phyloP scores from a whole-genome alignment of 1,140 invertebrate genomes.

The Eriosoma lanigerum region DNA sequence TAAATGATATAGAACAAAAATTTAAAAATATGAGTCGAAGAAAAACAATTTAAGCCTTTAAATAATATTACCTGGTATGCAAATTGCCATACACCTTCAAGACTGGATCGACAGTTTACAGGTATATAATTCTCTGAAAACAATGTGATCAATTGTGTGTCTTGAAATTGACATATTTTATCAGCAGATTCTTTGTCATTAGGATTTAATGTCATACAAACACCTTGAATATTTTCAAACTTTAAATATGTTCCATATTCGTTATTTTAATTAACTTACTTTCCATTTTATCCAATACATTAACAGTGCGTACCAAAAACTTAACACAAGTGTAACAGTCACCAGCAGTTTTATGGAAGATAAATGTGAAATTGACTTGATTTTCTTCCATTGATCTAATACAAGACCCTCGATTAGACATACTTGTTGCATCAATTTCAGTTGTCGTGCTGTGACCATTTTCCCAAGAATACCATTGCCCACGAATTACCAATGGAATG shows the following conservation, averaged over 20 bases:
- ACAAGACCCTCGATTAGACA: conserved; percentile 73
- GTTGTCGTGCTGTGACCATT: conserved; percentile 80
- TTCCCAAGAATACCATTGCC: conserved; percentile 90
- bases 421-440: conserved; percentile 74
- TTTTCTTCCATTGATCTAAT: conserved; percentile 70
- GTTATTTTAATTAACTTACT: conserved; percentile 61
- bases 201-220: conserved; percentile 70
- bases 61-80: conserved; percentile 72
- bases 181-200: conserved; percentile 71
- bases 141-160: conserved; percentile 81
- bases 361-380: conserved; percentile 83
- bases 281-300: conserved; percentile 87
- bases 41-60: too few relatives aligned
- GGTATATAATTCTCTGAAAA: conserved; percentile 89
- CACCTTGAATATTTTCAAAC: conserved; percentile 61
- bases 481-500: conserved; percentile 74
- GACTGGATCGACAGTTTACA: conserved; percentile 86
- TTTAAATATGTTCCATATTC: conserved; percentile 6
- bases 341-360: conserved; percentile 67
- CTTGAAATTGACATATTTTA: conserved; percentile 71
- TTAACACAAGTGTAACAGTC: conserved; percentile 84
- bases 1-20: too few relatives aligned
- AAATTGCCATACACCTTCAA: conserved; percentile 95
- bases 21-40: too few relatives aligned
- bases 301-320: conserved; percentile 81